Evolutionary conservation across 2,113 vertebrate species (phyloP), one percentile per base, ranked within the genome.

Genomic region (Pseudonaja textilis): DNA sequence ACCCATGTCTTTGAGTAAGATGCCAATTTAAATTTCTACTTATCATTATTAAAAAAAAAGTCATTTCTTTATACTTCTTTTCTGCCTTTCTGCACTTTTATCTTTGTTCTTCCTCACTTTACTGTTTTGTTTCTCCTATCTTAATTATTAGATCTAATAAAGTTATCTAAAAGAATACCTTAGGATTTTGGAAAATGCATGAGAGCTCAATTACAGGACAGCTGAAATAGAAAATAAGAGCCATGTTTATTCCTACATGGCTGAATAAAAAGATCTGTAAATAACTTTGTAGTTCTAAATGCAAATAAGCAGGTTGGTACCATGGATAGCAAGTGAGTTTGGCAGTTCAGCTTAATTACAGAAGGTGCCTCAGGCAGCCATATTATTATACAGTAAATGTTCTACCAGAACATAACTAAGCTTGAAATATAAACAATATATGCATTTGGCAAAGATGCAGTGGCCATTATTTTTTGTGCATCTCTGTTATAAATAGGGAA

Each of bases 301-400:
- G 50, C 81, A 90, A 90, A 90, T 52, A 90, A 93, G 57, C 45
- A 90, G 54, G 88, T 50, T 87, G 89, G 74, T 86, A 87, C 88
- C 87, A 57, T 90, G 92, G 89, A 90, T 90, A 86, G 39, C 56
- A 86, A 93, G 45, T 61, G 56, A 93, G n/a, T 93, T 93, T 93
- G 92, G 89, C 89, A 90, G 89, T 87, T 90, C 47, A 61, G 81
- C 45, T 93, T 93, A 89, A 93, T 90, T 90, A 47, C 81, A 90
- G 88, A 90, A 64, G 56, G 85, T 87, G 57, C 74, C 55, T 90
- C 45, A 87, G 92, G 92, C 92, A 92, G 34, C 91, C 55, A 57
- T 92, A 92, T 89, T 89, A 92, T 55, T 92, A 81, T 92, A 56
- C 64, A 92, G 91, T 89, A 86, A 93, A 90, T 87, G 89, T 89